Evolutionary conservation across 92 coral and sea anemone genomes (phyloP), one percentile per base, ranked within the genome.

Genomic region (Isaurus tuberculatus): DNA sequence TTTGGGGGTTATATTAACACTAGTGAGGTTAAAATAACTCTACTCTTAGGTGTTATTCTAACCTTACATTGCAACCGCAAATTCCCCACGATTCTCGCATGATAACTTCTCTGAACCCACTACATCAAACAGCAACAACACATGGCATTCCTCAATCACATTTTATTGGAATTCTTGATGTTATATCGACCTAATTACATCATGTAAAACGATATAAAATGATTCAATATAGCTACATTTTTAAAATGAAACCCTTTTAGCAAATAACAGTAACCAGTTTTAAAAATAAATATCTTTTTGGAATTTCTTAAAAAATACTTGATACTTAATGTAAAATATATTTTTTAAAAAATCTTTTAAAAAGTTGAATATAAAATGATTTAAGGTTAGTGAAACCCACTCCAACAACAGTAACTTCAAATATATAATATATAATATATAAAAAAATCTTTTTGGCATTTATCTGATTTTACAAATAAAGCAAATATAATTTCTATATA

Each of bases 21-120:
- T 64, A 64, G 69, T 64, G 32, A 16, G 69, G 30, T 64, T 64
- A 28, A 64, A 28, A 31, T 64, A 26, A 64, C 69, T 26, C 69
- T 31, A 64, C 69, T 64, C 17, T 64, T 64, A 64, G 32, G 37
- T 64, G 40, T 31, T 65, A 65, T 49, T 49, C 4, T 49, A 9
- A 49, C 58, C 58, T 49, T 49, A 49, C 23, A 49, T 49, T 49
- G 58, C 58, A 49, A 49, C 58, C 58, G 1, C 58, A 5, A 14
- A 49, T 10, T 49, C 58, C 58, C 58, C 58, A 49, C 58, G 58
- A 49, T 11, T 49, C 58, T 49, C 58, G 58, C 58, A 49, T 49
- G 20, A 49, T 49, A 49, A 49, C 58, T 49, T 49, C 58, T 49
- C 58, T 49, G 58, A 49, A 9, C 58, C 58, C 58, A 49, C 58